Conservation (phyloP, 2,797 vertebrate genomes). For the Catamblyrhynchus diadema region DNA sequence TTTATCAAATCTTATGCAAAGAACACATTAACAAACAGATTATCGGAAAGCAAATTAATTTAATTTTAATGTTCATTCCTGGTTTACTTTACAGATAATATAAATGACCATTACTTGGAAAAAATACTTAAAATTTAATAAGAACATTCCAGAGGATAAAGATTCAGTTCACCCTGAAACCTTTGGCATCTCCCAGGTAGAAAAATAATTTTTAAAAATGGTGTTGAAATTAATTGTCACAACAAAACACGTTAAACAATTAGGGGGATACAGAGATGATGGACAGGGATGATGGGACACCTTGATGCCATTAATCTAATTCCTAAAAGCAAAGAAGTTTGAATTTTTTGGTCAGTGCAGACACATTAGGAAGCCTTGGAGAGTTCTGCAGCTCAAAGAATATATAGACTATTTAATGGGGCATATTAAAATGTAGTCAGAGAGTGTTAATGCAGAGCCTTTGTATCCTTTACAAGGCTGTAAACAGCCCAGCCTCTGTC, state of each 20-base stretch:
- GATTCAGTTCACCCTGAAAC: background rate
- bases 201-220: background rate
- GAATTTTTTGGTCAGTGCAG: background rate
- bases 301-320: background rate
- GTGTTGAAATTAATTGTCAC: background rate
- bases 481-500: background rate
- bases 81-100: background rate
- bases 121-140: background rate
- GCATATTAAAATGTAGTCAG: background rate
- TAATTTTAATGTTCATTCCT: background rate
- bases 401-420: background rate
- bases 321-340: background rate
- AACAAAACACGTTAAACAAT: background rate
- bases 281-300: background rate
- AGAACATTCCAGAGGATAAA: background rate
- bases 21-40: background rate
- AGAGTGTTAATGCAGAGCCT: background rate
- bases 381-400: background rate
- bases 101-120: background rate
- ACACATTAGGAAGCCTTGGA: background rate
- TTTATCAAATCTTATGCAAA: background rate
- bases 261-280: too few relatives aligned
- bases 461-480: background rate
- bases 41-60: background rate
- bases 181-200: background rate